Evolutionary conservation across 64 coral and sea anemone genomes (phyloP), one percentile per base, ranked within the genome.

Genomic region (Porites australiensis): DNA sequence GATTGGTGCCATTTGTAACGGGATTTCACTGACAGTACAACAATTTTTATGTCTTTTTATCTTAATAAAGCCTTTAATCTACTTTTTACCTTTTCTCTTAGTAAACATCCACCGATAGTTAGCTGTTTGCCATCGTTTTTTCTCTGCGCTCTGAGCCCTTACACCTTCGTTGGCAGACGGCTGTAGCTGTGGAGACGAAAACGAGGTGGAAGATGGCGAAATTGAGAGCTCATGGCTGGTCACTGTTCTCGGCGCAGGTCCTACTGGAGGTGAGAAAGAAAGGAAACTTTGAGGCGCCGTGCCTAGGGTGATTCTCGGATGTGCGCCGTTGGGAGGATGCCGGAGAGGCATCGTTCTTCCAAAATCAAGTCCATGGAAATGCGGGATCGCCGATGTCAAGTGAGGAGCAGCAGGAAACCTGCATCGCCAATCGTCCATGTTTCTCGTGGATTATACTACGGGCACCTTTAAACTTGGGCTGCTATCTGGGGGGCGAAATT

Each of bases 21-120:
- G 53, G 52, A 20, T 23, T 67, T 58, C 43, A 66, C 14, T 18
- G 14, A 13, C 47, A 45, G 3, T 13, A 75, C 6, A n/a, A 20
- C 64, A 44, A 50, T 71, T 15, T 74, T 58, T 44, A 6, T 13
- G 7, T 76, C 44, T 23, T 10, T 8, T n/a, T 15, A 27, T 10
- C 19, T 37, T 60, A 0, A 5, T 18, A 12, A 3, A 4, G 5
- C 5, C 48, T 6, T 14, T 50, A 16, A 46, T 2, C 10, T n/a
- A 5, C 47, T 49, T 18, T 5, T 70, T 91, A 94, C 98, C 94
- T 91, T 99, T 99, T 60, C 98, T 88, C n/a, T 99, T 99, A 18
- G 92, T 99, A 43, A 99, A 99, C 94, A 99, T 99, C 98, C 98
- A 99, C 50, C 98, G 94, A 78, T 91, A 99, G 47, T 99, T 95